These are phyloP conservation scores for Ceramica pisi DNA, from an alignment of 2,888 invertebrate species.

Conservation along the genomic window DNA sequence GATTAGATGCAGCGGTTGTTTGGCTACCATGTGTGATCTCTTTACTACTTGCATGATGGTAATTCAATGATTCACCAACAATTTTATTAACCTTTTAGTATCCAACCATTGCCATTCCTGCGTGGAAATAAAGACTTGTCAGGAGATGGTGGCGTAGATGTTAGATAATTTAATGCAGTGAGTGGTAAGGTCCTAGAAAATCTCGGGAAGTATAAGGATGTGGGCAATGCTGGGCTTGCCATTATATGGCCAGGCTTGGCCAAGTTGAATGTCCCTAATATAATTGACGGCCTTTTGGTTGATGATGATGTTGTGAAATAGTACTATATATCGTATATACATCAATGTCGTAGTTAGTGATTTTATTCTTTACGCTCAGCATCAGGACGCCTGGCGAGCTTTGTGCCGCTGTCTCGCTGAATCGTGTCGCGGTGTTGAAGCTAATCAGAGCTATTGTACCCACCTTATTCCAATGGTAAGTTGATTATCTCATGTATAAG, in stretches of 20 bases:
- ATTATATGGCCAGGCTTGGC: not conserved
- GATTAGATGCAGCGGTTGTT: constrained; percentile 82
- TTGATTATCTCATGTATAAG: not conserved
- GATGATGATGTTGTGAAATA: not conserved
- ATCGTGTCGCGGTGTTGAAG: constrained; percentile 73
- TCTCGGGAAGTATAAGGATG: not conserved
- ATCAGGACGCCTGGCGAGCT: constrained; percentile 81
- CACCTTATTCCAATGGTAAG: constrained; percentile 83
- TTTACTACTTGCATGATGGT: constrained; percentile 82
- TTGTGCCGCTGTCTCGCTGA: constrained; percentile 82
- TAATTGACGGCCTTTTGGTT: not conserved
- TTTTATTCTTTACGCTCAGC: constrained; percentile 68
- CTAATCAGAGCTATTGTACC: constrained; percentile 82
- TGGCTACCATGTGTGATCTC: constrained; percentile 78
- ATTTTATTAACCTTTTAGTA: not conserved
- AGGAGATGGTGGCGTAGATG: not conserved
- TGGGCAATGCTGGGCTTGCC: not conserved
- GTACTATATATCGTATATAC: not conserved
- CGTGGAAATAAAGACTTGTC: not conserved
- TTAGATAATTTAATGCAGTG: not conserved
- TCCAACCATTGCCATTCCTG: not conserved
- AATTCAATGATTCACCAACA: constrained; percentile 38
- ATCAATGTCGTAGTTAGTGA: not conserved
- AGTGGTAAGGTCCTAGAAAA: no score
- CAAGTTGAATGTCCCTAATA: not conserved